phyloP scores from a whole-genome alignment of 2,888 invertebrate species.

The Ormyrus thymus region DNA sequence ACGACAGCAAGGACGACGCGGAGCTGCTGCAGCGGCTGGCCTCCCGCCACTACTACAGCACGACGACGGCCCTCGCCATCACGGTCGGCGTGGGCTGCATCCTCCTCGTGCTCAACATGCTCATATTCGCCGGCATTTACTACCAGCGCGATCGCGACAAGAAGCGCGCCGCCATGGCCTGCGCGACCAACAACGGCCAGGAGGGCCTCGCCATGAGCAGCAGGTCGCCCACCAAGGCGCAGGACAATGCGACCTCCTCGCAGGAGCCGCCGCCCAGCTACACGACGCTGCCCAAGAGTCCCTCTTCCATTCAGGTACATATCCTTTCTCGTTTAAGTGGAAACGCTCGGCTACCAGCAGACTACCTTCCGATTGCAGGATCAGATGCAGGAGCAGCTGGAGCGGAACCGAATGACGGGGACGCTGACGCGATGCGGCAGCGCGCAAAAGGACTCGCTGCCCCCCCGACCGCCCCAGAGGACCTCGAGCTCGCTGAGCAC shows the following conservation, averaged over 20 bases:
- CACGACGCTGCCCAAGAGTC: constrained; percentile 74
- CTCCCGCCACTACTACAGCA: constrained; percentile 80
- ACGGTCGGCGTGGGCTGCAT: constrained; percentile 86
- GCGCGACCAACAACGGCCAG: constrained; percentile 65
- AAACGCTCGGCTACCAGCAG: not conserved
- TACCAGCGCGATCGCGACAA: constrained; percentile 81
- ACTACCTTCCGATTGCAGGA: constrained; percentile 41
- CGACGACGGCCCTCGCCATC: constrained; percentile 86
- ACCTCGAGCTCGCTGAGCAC: constrained; percentile 70
- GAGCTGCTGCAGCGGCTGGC: constrained; percentile 77
- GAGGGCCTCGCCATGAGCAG: constrained; percentile 72
- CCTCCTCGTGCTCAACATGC: constrained; percentile 82
- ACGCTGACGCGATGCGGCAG: constrained; percentile 14
- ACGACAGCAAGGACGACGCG: constrained; percentile 76
- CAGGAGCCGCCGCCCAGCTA: constrained; percentile 77
- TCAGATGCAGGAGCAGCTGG: constrained; percentile 48
- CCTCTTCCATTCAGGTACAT: constrained; percentile 61
- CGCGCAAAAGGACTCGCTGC: constrained; percentile 61
- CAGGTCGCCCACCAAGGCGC: constrained; percentile 71
- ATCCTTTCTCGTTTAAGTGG: not conserved
- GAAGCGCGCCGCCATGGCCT: constrained; percentile 68
- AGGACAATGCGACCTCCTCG: constrained; percentile 65
- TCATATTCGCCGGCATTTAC: constrained; percentile 87
- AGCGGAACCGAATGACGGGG: constrained; percentile 3
- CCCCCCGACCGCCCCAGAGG: constrained; percentile 71